These are phyloP conservation scores for Melanargia galathea DNA, from an alignment of 2,888 invertebrate species.

Conservation along the genomic window DNA sequence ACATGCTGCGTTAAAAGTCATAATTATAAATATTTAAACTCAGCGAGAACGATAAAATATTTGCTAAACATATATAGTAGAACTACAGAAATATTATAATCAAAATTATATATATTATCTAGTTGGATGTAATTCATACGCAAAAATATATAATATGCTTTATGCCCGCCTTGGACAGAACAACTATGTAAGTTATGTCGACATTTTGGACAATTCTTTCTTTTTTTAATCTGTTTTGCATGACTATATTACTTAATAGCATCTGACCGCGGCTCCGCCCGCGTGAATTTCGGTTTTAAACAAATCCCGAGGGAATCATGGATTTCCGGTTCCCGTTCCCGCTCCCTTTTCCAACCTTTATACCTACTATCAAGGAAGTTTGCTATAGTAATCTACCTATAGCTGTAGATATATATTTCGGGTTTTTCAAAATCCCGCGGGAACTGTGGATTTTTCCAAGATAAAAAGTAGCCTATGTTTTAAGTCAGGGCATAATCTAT, in stretches of 20 bases:
- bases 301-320: no score
- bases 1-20: no score
- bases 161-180: slow-evolving; percentile 47
- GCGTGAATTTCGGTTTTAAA: no score
- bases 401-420: no score
- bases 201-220: slow-evolving; percentile 1
- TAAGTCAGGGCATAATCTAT: not conserved
- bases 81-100: not conserved
- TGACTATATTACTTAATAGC: not conserved
- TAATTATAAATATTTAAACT: not conserved
- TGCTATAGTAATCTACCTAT: no score
- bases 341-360: no score
- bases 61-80: not conserved
- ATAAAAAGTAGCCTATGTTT: no score
- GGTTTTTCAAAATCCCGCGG: no score
- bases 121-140: slow-evolving; percentile 2
- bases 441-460: no score
- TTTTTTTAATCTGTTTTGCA: slow-evolving; percentile 18
- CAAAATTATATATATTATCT: not conserved
- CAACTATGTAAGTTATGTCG: slow-evolving; percentile 54
- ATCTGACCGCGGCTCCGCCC: no score
- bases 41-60: not conserved
- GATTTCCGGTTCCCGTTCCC: no score
- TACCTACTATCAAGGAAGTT: no score
- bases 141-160: slow-evolving; percentile 25